phyloP scores from a whole-genome alignment of 1,140 invertebrate species.

The Nasonia vitripennis region DNA sequence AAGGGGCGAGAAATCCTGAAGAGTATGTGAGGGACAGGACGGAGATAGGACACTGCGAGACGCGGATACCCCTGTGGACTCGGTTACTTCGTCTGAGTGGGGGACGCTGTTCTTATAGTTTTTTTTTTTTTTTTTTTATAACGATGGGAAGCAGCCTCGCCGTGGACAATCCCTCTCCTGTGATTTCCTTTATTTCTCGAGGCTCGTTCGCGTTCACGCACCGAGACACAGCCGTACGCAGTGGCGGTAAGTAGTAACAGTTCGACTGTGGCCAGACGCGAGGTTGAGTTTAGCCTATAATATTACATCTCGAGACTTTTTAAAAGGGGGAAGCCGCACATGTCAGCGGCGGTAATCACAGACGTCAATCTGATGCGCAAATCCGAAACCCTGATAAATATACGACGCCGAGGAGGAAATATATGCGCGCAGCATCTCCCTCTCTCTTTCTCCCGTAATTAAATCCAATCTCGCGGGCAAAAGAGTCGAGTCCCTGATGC shows the following conservation, averaged over 20 bases:
- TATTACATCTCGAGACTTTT: not conserved
- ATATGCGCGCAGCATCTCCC: too few species aligned
- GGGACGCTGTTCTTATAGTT: not conserved
- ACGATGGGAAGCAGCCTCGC: not conserved
- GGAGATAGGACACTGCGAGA: not conserved
- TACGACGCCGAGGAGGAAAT: too few species aligned
- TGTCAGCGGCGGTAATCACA: too few species aligned
- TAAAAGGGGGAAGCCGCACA: not conserved
- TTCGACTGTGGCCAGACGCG: not conserved
- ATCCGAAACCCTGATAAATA: too few species aligned
- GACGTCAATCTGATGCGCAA: too few species aligned
- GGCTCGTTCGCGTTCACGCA: not conserved
- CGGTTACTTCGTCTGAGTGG: not conserved
- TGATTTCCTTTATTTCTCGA: not conserved
- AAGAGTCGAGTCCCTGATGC: too few species aligned
- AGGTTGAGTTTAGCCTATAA: not conserved
- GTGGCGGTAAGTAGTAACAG: not conserved
- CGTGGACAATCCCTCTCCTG: not conserved
- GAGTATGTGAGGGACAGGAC: not conserved
- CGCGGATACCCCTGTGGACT: not conserved
- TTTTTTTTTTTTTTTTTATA: not conserved
- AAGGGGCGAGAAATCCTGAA: not conserved
- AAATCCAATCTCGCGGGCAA: too few species aligned
- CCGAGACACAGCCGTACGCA: not conserved
- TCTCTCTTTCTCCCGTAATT: too few species aligned